phyloP scores from a whole-genome alignment of 1,140 invertebrate species.

The Drosophila athabasca region DNA sequence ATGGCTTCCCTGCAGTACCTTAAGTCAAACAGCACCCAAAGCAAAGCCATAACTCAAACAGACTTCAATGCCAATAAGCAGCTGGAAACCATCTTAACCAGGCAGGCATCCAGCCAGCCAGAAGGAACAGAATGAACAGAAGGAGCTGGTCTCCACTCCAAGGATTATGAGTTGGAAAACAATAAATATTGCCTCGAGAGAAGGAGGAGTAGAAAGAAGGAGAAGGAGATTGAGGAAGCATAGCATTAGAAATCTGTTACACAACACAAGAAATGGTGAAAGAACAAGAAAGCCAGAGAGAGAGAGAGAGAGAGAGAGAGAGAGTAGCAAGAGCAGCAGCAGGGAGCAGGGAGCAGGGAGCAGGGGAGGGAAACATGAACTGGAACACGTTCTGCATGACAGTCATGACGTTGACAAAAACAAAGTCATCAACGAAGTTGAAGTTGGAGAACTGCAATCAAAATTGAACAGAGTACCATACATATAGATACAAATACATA shows the following conservation, averaged over 20 bases:
- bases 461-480: constrained; percentile 20
- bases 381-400: constrained; percentile 53
- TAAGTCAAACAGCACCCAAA: constrained; percentile 14
- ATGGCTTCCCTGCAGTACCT: constrained; percentile 3
- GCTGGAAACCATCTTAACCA: constrained; percentile 34
- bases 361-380: constrained; percentile 24
- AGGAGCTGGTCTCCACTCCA: constrained; percentile 29
- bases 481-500: not conserved
- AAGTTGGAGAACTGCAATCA: constrained; percentile 68
- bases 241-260: constrained; percentile 51
- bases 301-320: too few relatives aligned
- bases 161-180: constrained; percentile 57
- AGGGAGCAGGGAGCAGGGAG: constrained; percentile 1
- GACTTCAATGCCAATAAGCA: constrained; percentile 56
- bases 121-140: not conserved
- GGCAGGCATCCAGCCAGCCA: constrained; percentile 6
- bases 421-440: constrained; percentile 70
- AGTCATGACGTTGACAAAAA: constrained; percentile 67
- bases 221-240: not conserved
- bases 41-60: constrained; percentile 48
- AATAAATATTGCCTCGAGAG: constrained; percentile 53
- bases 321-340: too few relatives aligned
- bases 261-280: constrained; percentile 8
- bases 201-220: not conserved
- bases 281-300: too few relatives aligned